Conservation (phyloP, 1,140 invertebrate species). For the Steinernema feltiae region DNA sequence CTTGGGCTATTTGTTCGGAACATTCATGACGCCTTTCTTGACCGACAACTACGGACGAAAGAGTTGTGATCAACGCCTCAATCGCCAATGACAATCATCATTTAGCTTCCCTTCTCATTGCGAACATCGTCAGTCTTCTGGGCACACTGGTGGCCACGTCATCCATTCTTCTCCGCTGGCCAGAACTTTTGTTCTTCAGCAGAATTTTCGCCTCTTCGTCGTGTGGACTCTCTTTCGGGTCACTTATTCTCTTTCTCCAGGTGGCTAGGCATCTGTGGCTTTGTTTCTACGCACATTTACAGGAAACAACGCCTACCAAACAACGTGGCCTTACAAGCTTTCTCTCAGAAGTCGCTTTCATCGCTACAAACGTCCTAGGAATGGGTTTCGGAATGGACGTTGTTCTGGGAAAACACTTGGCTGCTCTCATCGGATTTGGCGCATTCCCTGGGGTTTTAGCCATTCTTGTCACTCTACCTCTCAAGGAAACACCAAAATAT, state of each 20-base stretch:
- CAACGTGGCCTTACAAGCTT: constrained; percentile 45
- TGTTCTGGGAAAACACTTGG: constrained; percentile 38
- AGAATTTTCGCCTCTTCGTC: constrained; percentile 37
- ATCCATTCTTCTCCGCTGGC: constrained; percentile 22
- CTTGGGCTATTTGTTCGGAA: constrained; percentile 48
- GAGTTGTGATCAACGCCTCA: constrained; percentile 25
- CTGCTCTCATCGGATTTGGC: constrained; percentile 37
- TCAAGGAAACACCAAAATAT: constrained; percentile 47
- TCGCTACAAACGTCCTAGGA: constrained; percentile 42
- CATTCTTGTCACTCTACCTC: constrained; percentile 42
- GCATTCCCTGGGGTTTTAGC: constrained; percentile 41
- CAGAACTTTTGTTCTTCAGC: constrained; percentile 44
- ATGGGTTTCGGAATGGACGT: constrained; percentile 52
- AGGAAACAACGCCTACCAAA: constrained; percentile 48
- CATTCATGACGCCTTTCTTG: constrained; percentile 43
- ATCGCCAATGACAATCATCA: constrained; percentile 15
- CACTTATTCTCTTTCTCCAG: constrained; percentile 49
- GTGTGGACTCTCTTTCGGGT: constrained; percentile 48
- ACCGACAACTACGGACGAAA: constrained; percentile 41
- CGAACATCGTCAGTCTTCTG: constrained; percentile 33
- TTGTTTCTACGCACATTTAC: constrained; percentile 16
- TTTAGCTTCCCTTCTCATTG: constrained; percentile 30
- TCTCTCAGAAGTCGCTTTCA: constrained; percentile 42
- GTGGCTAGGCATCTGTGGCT: constrained; percentile 28
- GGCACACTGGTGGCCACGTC: constrained; percentile 24